These are phyloP conservation scores for Leucophenga montana DNA, from an alignment of 2,888 invertebrate species.

Conservation along the genomic window DNA sequence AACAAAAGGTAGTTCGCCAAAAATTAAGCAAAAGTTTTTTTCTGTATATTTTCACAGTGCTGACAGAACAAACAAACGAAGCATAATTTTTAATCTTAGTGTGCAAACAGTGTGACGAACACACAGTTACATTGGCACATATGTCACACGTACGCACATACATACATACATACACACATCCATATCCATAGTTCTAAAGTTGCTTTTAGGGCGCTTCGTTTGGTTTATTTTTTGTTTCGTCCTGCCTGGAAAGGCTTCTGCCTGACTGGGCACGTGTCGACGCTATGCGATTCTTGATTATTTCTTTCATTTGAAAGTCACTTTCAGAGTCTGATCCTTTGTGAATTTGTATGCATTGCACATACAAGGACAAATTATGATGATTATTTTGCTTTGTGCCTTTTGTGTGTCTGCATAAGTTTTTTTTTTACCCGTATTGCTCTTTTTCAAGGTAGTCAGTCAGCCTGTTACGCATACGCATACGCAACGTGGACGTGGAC, in stretches of 20 bases:
- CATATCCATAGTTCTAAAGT: constrained; percentile 2
- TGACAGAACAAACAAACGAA: constrained; percentile 64
- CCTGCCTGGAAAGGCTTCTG: neutral
- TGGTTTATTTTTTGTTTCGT: constrained; percentile 1
- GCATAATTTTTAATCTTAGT: constrained; percentile 66
- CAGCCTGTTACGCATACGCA: constrained; percentile 53
- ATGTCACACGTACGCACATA: constrained; percentile 47
- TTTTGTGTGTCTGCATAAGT: neutral
- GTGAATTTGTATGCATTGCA: constrained; percentile 24
- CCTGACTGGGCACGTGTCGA: neutral
- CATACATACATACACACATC: constrained; percentile 28
- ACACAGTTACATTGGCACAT: constrained; percentile 53
- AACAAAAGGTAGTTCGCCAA: constrained; percentile 10
- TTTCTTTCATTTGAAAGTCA: constrained; percentile 5
- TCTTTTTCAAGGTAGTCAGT: constrained; percentile 19
- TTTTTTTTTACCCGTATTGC: neutral
- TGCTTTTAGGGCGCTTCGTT: neutral
- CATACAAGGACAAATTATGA: constrained; percentile 28
- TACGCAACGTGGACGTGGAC: constrained; percentile 12
- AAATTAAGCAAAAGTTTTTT: constrained; percentile 14
- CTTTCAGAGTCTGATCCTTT: neutral
- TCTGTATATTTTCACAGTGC: constrained; percentile 42
- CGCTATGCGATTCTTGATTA: constrained; percentile 19
- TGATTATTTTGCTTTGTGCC: constrained; percentile 27
- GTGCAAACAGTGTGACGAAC: constrained; percentile 59